Conservation (phyloP, 1,140 invertebrate species). For the Cherax quadricarinatus region DNA sequence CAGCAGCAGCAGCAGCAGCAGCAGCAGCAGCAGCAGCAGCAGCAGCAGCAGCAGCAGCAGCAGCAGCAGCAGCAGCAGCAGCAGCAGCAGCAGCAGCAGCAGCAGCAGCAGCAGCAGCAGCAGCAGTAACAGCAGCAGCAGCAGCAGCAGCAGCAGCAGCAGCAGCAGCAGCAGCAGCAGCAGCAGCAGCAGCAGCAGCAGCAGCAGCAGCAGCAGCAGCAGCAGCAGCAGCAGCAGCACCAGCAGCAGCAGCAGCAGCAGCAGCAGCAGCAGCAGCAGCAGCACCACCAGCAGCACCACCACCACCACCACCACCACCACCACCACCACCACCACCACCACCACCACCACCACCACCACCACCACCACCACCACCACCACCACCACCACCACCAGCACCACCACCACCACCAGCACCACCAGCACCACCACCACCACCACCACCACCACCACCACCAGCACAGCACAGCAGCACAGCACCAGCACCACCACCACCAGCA, state of each 20-base stretch:
- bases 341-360: neutral
- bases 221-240: neutral
- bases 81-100: neutral
- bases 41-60: constrained; percentile 75
- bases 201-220: constrained; percentile 26
- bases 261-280: constrained; percentile 48
- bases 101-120: constrained; percentile 28
- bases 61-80: neutral
- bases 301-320: constrained; percentile 38
- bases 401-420: neutral
- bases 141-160: neutral
- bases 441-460: too few relatives aligned
- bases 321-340: neutral
- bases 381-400: neutral
- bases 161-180: constrained; percentile 21
- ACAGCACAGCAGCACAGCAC: too few relatives aligned
- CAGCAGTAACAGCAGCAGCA: constrained; percentile 15
- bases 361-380: neutral
- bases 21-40: constrained; percentile 77
- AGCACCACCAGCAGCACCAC: constrained; percentile 43
- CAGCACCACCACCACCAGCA: too few relatives aligned
- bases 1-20: constrained; percentile 43
- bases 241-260: constrained; percentile 39
- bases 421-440: neutral
- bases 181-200: constrained; percentile 25